phyloP scores from a whole-genome alignment of 1,140 invertebrate species.

The Pemphigus obesinymphae region DNA sequence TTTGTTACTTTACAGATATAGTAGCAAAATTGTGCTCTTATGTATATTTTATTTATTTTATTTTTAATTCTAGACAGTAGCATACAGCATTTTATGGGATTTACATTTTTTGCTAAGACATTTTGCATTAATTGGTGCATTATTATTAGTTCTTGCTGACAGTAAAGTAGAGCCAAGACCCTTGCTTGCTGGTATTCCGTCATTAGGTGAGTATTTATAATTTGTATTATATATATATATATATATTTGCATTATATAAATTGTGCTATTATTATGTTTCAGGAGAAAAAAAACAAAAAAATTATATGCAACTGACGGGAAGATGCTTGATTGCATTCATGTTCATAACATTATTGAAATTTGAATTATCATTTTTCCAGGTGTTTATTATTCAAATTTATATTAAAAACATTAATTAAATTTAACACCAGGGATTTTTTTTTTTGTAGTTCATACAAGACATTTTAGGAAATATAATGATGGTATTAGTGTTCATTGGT shows the following conservation, averaged over 20 bases:
- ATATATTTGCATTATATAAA: no score
- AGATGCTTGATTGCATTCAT: constrained; percentile 95
- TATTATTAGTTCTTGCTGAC: constrained; percentile 91
- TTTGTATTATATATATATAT: neutral
- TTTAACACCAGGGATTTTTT: no score
- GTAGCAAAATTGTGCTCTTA: no score
- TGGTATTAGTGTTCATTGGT: constrained; percentile 93
- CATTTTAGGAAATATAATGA: constrained; percentile 86
- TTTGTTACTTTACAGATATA: no score
- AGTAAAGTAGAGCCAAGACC: constrained; percentile 85
- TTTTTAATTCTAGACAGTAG: constrained; percentile 74
- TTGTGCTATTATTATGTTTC: no score
- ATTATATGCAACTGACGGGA: constrained; percentile 92
- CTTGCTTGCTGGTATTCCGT: constrained; percentile 96
- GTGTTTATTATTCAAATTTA: constrained; percentile 51
- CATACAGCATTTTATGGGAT: constrained; percentile 98
- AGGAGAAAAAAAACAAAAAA: constrained; percentile 95
- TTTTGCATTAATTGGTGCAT: constrained; percentile 90
- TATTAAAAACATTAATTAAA: neutral
- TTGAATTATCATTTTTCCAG: constrained; percentile 87
- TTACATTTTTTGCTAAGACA: constrained; percentile 93
- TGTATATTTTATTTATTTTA: constrained; percentile 25
- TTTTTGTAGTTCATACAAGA: constrained; percentile 76
- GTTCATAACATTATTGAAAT: constrained; percentile 93
- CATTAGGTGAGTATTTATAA: constrained; percentile 61